Percentiles rank a stretch among this genome's conserved stretches.
These are phyloP conservation scores for Platalea minor DNA, from an alignment of 2,797 vertebrate species.

Conservation along the genomic window DNA sequence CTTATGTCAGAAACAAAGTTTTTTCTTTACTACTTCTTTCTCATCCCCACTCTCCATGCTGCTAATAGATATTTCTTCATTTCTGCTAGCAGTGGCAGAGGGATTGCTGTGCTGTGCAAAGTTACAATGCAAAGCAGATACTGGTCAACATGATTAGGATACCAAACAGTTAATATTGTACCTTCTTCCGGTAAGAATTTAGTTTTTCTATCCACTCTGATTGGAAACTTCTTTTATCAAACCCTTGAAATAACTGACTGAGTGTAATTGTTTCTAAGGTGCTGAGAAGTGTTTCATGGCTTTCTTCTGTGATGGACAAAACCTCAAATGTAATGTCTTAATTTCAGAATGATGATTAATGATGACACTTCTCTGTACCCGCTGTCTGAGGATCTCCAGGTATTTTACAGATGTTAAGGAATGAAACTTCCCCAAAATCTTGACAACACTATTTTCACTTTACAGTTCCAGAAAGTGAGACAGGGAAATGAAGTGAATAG, in stretches of 20 bases:
- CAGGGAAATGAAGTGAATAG: not conserved
- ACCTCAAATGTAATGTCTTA: conserved; percentile 5
- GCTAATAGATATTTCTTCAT: not conserved
- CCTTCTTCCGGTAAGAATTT: conserved; percentile 9
- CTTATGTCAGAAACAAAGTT: not conserved
- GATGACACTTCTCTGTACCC: not conserved
- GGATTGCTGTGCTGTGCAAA: not conserved
- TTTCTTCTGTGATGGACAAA: not conserved
- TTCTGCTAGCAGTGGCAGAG: not conserved
- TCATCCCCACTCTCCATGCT: not conserved
- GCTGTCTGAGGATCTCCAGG: not conserved
- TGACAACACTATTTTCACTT: not conserved
- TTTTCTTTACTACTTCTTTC: conserved; percentile 23
- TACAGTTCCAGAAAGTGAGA: not conserved
- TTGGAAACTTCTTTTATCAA: conserved; percentile 19
- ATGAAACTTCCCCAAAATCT: not conserved
- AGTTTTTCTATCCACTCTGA: conserved; percentile 7
- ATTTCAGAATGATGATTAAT: conserved; percentile 23
- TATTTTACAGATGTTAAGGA: not conserved
- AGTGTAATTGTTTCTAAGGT: not conserved
- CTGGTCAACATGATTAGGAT: not conserved
- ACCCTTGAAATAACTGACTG: not conserved
- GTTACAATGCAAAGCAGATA: not conserved
- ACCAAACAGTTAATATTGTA: not conserved
- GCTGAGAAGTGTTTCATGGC: not conserved